Conservation (phyloP, 2,888 invertebrate species). For the Mimumesa dahlbomi region DNA sequence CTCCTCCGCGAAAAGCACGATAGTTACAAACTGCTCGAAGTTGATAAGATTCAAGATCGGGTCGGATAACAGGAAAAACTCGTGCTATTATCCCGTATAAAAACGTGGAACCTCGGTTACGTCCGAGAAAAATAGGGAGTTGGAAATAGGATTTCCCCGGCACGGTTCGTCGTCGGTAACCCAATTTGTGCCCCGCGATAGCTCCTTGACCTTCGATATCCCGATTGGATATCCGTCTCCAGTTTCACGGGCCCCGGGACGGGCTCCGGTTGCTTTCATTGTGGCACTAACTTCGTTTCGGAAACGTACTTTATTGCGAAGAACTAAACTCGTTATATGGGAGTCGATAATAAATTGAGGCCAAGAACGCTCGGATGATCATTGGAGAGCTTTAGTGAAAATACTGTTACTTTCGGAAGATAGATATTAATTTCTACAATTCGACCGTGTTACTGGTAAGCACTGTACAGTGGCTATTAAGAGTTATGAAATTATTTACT, state of each 20-base stretch:
- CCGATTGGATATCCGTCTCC: conserved; percentile 65
- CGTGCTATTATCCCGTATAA: conserved; percentile 55
- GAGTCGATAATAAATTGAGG: conserved; percentile 26
- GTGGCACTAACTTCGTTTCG: conserved; percentile 52
- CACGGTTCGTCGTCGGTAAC: conserved; percentile 56
- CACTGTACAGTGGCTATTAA: too few relatives aligned
- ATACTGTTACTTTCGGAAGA: too few relatives aligned
- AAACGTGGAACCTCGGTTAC: conserved; percentile 40
- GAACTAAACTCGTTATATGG: conserved; percentile 7
- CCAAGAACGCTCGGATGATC: conserved; percentile 13
- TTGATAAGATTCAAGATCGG: conserved; percentile 50
- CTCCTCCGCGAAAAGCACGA: not conserved
- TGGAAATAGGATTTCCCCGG: conserved; percentile 57
- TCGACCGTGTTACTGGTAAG: too few relatives aligned
- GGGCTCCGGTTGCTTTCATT: conserved; percentile 45
- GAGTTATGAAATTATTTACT: too few relatives aligned
- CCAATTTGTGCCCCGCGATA: conserved; percentile 64
- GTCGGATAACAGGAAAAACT: conserved; percentile 45
- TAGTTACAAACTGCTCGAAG: conserved; percentile 45
- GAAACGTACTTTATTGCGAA: conserved; percentile 34
- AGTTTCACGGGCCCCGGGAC: conserved; percentile 47
- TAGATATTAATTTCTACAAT: too few relatives aligned
- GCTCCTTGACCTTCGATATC: conserved; percentile 68
- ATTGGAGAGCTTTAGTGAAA: too few relatives aligned
- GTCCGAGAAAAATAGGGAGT: conserved; percentile 58